Conservation (phyloP, 2,888 invertebrate genomes). For the Pyrochroa serraticornis region DNA sequence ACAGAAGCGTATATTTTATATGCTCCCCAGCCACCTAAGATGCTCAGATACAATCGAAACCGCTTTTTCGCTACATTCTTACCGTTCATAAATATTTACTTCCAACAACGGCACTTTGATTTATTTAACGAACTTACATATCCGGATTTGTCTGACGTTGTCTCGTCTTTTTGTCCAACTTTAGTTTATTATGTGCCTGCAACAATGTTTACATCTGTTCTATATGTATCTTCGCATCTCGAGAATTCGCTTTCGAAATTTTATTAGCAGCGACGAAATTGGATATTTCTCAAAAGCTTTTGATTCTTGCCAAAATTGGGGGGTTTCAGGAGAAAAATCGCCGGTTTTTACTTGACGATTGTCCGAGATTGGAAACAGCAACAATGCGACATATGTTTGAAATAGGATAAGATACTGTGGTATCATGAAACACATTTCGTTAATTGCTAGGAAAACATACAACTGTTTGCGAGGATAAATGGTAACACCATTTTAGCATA, state of each 20-base stretch:
- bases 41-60: slow-evolving; percentile 47
- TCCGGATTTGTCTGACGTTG: slow-evolving; percentile 45
- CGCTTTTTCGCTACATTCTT: slow-evolving; percentile 52
- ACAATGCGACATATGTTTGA: slow-evolving; percentile 48
- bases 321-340: slow-evolving; percentile 6
- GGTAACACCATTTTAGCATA: slow-evolving; percentile 45
- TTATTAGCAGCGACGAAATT: not conserved
- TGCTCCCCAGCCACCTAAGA: slow-evolving; percentile 39
- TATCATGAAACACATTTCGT: slow-evolving; percentile 49
- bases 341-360: slow-evolving; percentile 1
- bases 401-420: slow-evolving; percentile 52
- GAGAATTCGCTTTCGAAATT: slow-evolving; percentile 14
- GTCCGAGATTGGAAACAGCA: not conserved
- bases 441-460: slow-evolving; percentile 52
- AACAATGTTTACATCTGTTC: slow-evolving; percentile 38
- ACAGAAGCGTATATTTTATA: slow-evolving; percentile 25
- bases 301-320: not conserved
- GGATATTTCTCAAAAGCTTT: not conserved
- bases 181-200: slow-evolving; percentile 41
- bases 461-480: slow-evolving; percentile 48
- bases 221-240: slow-evolving; percentile 34
- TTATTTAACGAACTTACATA: slow-evolving; percentile 50
- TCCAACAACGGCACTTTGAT: slow-evolving; percentile 47
- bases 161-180: slow-evolving; percentile 31
- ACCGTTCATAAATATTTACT: slow-evolving; percentile 53